Conservation (phyloP, 2,113 vertebrate species). For the Gracilinanus agilis region DNA sequence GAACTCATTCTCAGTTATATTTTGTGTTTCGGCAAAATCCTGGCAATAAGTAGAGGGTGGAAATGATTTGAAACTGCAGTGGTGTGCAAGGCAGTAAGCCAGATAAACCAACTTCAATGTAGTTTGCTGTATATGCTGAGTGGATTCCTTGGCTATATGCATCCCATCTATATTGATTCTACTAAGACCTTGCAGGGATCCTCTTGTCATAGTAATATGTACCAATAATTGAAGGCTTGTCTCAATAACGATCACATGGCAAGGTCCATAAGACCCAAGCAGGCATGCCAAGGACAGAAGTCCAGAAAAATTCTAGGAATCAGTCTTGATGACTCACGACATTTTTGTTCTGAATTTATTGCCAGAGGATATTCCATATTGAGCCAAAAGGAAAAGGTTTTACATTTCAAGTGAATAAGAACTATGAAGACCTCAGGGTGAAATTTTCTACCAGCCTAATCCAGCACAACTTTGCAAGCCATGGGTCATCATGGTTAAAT, state of each 20-base stretch:
- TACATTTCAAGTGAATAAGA: not conserved
- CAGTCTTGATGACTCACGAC: not conserved
- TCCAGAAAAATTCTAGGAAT: not conserved
- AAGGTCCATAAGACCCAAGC: not conserved
- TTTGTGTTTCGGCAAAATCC: not conserved
- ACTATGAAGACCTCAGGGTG: not conserved
- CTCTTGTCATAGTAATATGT: not conserved
- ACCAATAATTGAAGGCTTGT: not conserved
- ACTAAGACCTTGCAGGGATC: not conserved
- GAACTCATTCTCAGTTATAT: not conserved
- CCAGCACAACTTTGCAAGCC: not conserved
- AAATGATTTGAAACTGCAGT: constrained; percentile 3
- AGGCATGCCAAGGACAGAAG: not conserved
- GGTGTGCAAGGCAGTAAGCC: not conserved
- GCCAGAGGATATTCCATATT: not conserved
- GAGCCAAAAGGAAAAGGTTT: not conserved
- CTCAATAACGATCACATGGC: not conserved
- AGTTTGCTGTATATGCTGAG: not conserved
- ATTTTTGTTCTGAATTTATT: not conserved
- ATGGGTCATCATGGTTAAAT: not conserved
- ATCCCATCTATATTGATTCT: not conserved
- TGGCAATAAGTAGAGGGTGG: not conserved
- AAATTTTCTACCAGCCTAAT: not conserved
- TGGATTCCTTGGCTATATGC: not conserved
- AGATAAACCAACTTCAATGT: not conserved